These are phyloP conservation scores for Alcedo atthis DNA, from an alignment of 2,797 vertebrate genomes.

Conservation along the genomic window DNA sequence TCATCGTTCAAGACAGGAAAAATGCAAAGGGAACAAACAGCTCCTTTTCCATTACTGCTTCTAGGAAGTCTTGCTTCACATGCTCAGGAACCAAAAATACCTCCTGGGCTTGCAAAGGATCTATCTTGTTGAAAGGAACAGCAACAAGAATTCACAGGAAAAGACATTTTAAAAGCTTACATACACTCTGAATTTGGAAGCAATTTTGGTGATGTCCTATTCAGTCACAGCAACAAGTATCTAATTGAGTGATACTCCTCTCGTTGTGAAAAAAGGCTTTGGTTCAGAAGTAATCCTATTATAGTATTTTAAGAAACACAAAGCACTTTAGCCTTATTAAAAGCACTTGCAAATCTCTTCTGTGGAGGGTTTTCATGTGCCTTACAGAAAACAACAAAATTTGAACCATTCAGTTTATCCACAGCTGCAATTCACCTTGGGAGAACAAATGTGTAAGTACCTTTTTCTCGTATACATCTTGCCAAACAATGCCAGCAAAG, in stretches of 20 bases:
- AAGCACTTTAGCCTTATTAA: background rate
- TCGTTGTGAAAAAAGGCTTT: background rate
- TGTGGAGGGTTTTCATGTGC: background rate
- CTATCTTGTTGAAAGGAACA: background rate
- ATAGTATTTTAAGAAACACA: background rate
- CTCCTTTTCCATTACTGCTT: background rate
- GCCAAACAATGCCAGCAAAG: constrained; percentile 93
- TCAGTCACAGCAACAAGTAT: background rate
- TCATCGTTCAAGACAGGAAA: background rate
- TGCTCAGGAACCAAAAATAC: background rate
- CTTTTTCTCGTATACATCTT: constrained; percentile 98
- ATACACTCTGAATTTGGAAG: background rate
- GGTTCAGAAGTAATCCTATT: background rate
- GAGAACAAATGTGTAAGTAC: constrained; percentile 73
- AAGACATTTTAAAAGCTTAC: background rate
- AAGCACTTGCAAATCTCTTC: background rate
- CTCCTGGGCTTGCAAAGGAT: background rate
- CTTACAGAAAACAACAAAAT: background rate
- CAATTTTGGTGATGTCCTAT: background rate
- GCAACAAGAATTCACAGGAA: background rate
- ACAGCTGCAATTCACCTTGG: background rate
- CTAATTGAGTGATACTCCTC: background rate
- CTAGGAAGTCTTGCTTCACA: background rate
- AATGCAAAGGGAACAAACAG: background rate
- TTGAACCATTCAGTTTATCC: background rate